Percentiles rank a stretch among this genome's conserved stretches.
phyloP scores from a whole-genome alignment of 2,113 vertebrate genomes.

The Hystrix cristata region DNA sequence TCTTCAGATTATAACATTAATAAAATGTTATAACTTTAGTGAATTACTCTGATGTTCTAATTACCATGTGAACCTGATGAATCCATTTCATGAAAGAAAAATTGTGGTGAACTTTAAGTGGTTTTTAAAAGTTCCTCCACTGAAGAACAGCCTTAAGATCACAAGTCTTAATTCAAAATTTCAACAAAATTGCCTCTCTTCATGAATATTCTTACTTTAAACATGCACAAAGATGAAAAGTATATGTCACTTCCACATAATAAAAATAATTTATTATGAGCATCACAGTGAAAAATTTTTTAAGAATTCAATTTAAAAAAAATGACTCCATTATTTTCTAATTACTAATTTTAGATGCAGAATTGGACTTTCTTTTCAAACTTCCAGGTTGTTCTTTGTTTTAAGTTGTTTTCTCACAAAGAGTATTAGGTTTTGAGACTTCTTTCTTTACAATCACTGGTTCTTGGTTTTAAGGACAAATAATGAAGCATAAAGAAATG shows the following conservation, averaged over 20 bases:
- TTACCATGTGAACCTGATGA: background rate
- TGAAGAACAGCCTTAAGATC: background rate
- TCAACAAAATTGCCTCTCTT: background rate
- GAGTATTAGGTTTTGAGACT: constrained; percentile 15
- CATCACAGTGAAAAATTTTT: constrained; percentile 47
- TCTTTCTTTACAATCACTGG: background rate
- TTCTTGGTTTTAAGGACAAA: background rate
- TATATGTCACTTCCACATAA: background rate
- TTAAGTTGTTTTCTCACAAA: constrained; percentile 44
- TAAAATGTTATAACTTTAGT: background rate
- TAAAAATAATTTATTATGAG: constrained; percentile 30
- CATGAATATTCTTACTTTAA: constrained; percentile 65
- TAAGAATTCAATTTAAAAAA: background rate
- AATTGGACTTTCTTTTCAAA: constrained; percentile 32
- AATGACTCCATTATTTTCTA: constrained; percentile 22
- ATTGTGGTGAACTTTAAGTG: background rate
- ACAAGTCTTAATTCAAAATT: constrained; percentile 21
- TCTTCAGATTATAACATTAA: constrained; percentile 17
- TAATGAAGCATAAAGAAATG: background rate
- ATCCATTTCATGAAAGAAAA: constrained; percentile 9
- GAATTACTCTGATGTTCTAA: background rate
- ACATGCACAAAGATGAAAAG: background rate
- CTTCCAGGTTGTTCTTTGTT: constrained; percentile 40
- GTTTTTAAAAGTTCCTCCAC: background rate
- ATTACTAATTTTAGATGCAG: constrained; percentile 33